A percentile compares a stretch with the other conserved stretches of the same genome.
phyloP scores from a whole-genome alignment of 1,140 invertebrate genomes.

The Elymnias hypermnestra region DNA sequence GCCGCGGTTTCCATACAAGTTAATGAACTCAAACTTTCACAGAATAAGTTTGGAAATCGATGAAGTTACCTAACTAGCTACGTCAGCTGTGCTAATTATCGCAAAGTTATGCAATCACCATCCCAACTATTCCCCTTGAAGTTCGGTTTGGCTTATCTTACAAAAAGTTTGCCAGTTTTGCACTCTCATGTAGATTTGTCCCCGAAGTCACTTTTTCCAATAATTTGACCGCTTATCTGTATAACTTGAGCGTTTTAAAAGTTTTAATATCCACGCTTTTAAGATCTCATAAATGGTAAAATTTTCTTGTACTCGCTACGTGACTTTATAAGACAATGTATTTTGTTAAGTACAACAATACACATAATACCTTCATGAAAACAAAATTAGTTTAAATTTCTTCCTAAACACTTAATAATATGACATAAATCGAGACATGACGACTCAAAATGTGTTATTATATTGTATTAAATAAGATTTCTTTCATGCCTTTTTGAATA shows the following conservation, averaged over 20 bases:
- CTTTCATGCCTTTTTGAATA: too few relatives aligned
- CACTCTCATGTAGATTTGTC: constrained; percentile 14
- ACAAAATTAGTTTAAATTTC: too few relatives aligned
- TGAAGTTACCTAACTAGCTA: constrained; percentile 12
- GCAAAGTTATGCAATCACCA: constrained; percentile 18
- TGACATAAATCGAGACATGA: too few relatives aligned
- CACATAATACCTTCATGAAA: too few relatives aligned
- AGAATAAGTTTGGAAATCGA: constrained; percentile 15
- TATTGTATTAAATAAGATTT: too few relatives aligned
- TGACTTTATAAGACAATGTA: too few relatives aligned
- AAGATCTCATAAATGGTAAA: background rate
- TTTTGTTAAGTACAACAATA: too few relatives aligned
- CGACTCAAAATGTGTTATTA: too few relatives aligned
- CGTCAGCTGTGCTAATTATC: constrained; percentile 21
- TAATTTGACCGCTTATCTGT: constrained; percentile 1
- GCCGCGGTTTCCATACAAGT: constrained; percentile 5
- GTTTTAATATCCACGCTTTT: background rate
- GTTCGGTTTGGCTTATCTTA: constrained; percentile 17
- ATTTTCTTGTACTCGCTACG: background rate
- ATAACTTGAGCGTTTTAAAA: background rate
- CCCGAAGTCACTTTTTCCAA: constrained; percentile 3
- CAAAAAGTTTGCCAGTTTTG: constrained; percentile 12
- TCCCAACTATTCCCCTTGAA: constrained; percentile 15
- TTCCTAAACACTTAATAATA: too few relatives aligned
- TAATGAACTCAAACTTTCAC: constrained; percentile 17